phyloP scores from a whole-genome alignment of 2,888 invertebrate species.

The Bombyx huttoni region DNA sequence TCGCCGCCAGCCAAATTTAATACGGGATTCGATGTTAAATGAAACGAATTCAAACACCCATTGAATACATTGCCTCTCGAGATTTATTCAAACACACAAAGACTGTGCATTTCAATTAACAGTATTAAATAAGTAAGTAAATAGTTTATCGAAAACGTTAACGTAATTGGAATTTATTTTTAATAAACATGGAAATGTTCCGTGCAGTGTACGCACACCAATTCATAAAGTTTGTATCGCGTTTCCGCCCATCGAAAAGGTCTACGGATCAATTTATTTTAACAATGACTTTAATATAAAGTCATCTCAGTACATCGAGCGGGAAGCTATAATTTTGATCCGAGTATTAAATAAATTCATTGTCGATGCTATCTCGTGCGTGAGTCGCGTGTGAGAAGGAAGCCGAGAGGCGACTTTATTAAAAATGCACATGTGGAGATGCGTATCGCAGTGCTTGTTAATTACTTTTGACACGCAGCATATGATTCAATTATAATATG shows the following conservation, averaged over 20 bases:
- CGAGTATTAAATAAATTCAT: conserved; percentile 58
- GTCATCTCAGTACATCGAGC: conserved; percentile 42
- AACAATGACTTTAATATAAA: conserved; percentile 64
- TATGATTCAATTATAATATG: conserved; percentile 73
- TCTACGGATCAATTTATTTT: conserved; percentile 60
- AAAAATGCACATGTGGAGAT: conserved; percentile 71
- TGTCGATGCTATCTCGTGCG: conserved; percentile 62
- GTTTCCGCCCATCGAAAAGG: conserved; percentile 36
- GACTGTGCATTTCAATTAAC: conserved; percentile 26
- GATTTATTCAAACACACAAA: conserved; percentile 49
- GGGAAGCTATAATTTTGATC: conserved; percentile 56
- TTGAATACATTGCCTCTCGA: conserved; percentile 46
- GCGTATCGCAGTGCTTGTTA: conserved; percentile 67
- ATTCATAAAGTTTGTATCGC: conserved; percentile 17
- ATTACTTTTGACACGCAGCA: conserved; percentile 71
- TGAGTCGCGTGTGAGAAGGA: conserved; percentile 60
- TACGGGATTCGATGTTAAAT: conserved; percentile 49
- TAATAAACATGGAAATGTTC: background rate
- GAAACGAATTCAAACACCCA: conserved; percentile 50
- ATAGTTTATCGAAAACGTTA: background rate
- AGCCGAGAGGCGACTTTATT: conserved; percentile 50
- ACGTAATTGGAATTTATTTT: background rate
- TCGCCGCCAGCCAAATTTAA: conserved; percentile 46
- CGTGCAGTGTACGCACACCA: conserved; percentile 6
- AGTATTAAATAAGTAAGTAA: conserved; percentile 22